phyloP scores from a whole-genome alignment of 1,140 invertebrate genomes.

The Onthophagus taurus region DNA sequence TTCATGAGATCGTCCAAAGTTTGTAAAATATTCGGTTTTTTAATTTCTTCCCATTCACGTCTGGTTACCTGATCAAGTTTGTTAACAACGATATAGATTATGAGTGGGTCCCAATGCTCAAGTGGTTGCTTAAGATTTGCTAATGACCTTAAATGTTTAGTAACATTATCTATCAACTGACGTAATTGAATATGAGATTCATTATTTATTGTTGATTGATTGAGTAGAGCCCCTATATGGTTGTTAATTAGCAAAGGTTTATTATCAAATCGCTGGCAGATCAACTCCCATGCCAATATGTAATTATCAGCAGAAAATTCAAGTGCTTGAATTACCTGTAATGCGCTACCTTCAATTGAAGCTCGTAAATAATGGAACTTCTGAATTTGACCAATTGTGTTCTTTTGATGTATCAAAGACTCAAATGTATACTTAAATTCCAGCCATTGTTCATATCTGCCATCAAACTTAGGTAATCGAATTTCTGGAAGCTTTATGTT shows the following conservation, averaged over 20 bases:
- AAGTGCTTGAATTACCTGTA: slow-evolving; percentile 24
- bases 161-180: too few relatives aligned
- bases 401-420: slow-evolving; percentile 24
- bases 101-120: not conserved
- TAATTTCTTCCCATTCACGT: slow-evolving; percentile 4
- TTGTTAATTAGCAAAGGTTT: slow-evolving; percentile 17
- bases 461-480: slow-evolving; percentile 25
- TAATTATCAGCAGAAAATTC: slow-evolving; percentile 26
- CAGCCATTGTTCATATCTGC: slow-evolving; percentile 25
- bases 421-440: slow-evolving; percentile 28
- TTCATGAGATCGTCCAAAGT: not conserved
- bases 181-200: slow-evolving; percentile 8
- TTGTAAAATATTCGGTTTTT: not conserved
- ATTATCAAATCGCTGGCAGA: slow-evolving; percentile 30
- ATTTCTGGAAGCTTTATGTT: slow-evolving; percentile 25
- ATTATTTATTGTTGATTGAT: not conserved
- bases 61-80: slow-evolving; percentile 1
- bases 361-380: slow-evolving; percentile 30
- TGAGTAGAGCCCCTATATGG: slow-evolving; percentile 13
- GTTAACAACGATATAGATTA: slow-evolving; percentile 2
- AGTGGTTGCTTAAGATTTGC: not conserved
- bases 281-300: slow-evolving; percentile 24
- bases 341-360: slow-evolving; percentile 23
- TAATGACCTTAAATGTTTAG: slow-evolving; percentile 8
- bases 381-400: slow-evolving; percentile 20